Evolutionary conservation across 2,113 vertebrate species (phyloP), one percentile per base, ranked within the genome.

Genomic region (Psilopsiagon aymara): DNA sequence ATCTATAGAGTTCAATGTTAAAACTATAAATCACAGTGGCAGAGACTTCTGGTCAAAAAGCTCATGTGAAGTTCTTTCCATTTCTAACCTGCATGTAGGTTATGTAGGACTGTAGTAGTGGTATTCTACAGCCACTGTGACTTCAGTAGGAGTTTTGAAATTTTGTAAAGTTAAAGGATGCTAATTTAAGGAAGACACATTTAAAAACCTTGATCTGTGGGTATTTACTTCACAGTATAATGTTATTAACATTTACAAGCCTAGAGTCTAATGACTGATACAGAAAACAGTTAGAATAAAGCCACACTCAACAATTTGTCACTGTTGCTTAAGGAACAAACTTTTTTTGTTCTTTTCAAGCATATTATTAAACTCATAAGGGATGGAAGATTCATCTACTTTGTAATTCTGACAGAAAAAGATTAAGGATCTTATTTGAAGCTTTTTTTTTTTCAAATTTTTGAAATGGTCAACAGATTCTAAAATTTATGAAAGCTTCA

Each of bases 21-120:
- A 90, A 83, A 39, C 68, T 80, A 47, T 95, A 77, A 68, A 83
- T 93, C 88, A 75, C 7, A 15, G 19, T 71, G 68, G 7, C 55
- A 90, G 87, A 92, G 51, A 39, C 33, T 90, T 93, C 64, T 95
- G 64, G 46, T 88, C 88, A 92, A 95, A 88, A 93, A 84, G 2
- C 43, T 88, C 11, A n/a, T 66, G 52, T 73, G 64, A 93, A 90
- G 47, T 60, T 83, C 2, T 75, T 86, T 90, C 55, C 51, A 51
- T 78, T 92, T 86, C 71, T 83, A 90, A 83, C 37, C 46, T 52
- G 18, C 17, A 71, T 39, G 21, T 46, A 49, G 39, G 39, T 39
- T 39, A n/a, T 41, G 17, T 27, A 39, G 51, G 20, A 12, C 3
- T 28, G 7, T 8, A 71, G 13, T 49, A 13, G 13, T n/a, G 10